phyloP scores from a whole-genome alignment of 2,113 vertebrate species.

The Gymnobelideus leadbeateri region DNA sequence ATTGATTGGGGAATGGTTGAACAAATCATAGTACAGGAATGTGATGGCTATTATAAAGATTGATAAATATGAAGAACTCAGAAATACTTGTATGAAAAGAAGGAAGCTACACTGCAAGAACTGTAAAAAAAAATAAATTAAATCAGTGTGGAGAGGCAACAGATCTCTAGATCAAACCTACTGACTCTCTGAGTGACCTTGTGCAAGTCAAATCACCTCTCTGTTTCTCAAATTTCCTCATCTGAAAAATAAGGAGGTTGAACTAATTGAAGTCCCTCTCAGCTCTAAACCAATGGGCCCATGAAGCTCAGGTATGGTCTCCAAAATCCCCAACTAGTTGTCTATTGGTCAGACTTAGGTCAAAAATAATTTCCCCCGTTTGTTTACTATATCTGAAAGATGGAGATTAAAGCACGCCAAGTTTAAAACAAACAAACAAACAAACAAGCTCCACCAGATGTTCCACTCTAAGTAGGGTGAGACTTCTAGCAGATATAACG shows the following conservation, averaged over 20 bases:
- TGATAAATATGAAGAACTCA: not conserved
- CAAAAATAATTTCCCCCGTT: not conserved
- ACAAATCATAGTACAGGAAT: not conserved
- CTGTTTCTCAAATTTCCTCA: not conserved
- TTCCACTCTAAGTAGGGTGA: not conserved
- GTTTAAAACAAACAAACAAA: not conserved
- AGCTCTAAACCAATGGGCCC: not conserved
- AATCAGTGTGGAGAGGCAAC: not conserved
- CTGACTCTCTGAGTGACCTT: not conserved
- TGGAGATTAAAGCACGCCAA: not conserved
- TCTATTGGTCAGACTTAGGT: not conserved
- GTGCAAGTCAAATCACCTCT: not conserved
- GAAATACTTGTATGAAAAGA: not conserved
- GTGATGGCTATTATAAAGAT: not conserved
- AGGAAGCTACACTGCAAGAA: not conserved
- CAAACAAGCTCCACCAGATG: not conserved
- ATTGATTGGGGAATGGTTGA: not conserved
- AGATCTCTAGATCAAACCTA: not conserved
- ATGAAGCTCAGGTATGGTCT: not conserved
- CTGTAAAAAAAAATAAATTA: not conserved
- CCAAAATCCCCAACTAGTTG: not conserved
- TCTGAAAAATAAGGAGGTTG: not conserved
- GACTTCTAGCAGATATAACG: not conserved
- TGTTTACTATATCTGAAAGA: not conserved
- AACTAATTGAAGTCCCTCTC: not conserved